Evolutionary conservation across 2,113 vertebrate genomes (phyloP), one percentile per base, ranked within the genome.

Genomic region (Calidris pugnax): DNA sequence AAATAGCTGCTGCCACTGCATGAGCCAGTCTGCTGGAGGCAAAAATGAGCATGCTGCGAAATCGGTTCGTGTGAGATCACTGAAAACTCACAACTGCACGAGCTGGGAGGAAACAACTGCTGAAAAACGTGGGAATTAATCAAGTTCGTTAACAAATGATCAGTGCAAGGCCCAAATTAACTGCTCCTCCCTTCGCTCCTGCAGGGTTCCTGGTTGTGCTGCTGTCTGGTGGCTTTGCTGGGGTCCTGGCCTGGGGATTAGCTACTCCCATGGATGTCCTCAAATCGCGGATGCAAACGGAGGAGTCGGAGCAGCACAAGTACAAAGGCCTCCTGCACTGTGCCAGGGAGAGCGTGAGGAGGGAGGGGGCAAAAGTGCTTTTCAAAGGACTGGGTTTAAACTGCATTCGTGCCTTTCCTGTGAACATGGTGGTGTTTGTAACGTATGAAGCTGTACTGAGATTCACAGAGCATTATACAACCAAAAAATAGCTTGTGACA

Each of bases 201-300:
- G 24, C 97, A 99, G 99, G 97, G 78, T 98, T 99, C 81, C 51
- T 95, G 0, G 97, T 95, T 1, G 98, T 99, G 92, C 98, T 99
- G 97, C 83, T 99, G 93, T 98, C 99, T 0, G 99, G 99, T 1
- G 99, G 99, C 26, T 88, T 98, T 2, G 98, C 99, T 6, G 99
- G 99, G 43, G 98, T 98, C 39, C 94, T 98, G 75, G 99, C 98
- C 55, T 99, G 99, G 99, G 97, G 98, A 1, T 76, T 99, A 28
- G 99, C 97, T 30, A 99, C 99, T 4, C 99, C 99, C 55, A 98
- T 99, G 99, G 99, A 99, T 10, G 99, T 99, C 94, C 98, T 99
- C 95, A 99, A 99, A 92, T 98, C 99, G 1, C 98, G 99, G 18
- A 97, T 99, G 94, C 99, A 99, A 96, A 97, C 94, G 21, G 99